Evolutionary conservation across 2,888 invertebrate genomes (phyloP), one percentile per base, ranked within the genome.

Genomic region (Eueremaeus valkanovi): DNA sequence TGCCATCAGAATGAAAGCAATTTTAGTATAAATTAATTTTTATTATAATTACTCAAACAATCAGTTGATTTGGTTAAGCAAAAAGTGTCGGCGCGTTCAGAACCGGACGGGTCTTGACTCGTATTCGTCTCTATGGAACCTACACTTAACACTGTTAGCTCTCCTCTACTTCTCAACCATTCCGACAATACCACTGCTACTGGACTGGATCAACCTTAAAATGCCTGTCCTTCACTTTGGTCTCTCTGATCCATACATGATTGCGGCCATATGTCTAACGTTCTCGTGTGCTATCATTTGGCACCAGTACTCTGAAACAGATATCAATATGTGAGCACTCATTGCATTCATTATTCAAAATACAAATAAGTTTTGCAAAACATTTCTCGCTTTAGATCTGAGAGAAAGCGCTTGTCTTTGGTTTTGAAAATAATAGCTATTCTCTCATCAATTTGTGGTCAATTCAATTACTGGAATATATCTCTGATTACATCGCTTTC

Each of bases 391-490:
- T 66, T 21, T 13, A 68, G 42, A 1, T 24, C 21, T 61, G 24
- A 61, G 5, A 61, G 61, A 33, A 61, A 61, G 6, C 31, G 24
- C 24, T 33, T 61, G 33, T 61, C 61, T 31, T 18, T 33, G 31
- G 3, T 36, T 2, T 24, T 68, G 24, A 68, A 42, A 68, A 5
- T 33, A 42, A 40, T 68, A 5, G 40, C 68, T 3, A 42, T 70
- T 42, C 3, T 70, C 5, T 40, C 70, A 3, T 70, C 70, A 29
- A 40, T 70, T 42, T 21, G 6, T 24, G 42, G 70, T 70, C 70
- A 70, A 70, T 27, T 70, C 3, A 70, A 70, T 42, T 70, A 70
- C 24, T 70, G 16, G 29, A 70, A 42, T 21, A 70, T 70, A 8
- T 70, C 29, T 40, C 8, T 45, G 3, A 70, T 42, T 21, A 70